These are phyloP conservation scores for Enteromius anoplus DNA, from an alignment of 2,797 vertebrate species.

Conservation along the genomic window DNA sequence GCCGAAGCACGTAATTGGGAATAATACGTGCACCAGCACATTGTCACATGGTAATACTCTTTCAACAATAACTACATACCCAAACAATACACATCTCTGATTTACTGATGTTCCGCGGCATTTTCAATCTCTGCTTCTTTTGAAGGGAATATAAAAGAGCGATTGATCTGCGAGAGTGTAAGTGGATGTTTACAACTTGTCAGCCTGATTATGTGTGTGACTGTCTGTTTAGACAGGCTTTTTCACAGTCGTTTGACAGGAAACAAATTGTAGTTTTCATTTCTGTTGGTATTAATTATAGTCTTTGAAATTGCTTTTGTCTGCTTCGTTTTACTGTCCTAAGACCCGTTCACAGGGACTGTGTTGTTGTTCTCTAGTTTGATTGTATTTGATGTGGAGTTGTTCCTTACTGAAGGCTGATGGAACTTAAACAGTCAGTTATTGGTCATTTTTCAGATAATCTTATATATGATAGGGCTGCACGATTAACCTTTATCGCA, in stretches of 20 bases:
- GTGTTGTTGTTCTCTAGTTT: conserved; percentile 23
- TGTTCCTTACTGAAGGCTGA: conserved; percentile 11
- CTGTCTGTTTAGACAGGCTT: conserved; percentile 38
- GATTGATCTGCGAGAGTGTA: conserved; percentile 22
- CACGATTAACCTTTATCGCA: no score
- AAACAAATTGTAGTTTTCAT: conserved; percentile 43
- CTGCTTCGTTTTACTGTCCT: conserved; percentile 18
- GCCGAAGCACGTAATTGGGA: conserved; percentile 6
- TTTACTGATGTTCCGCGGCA: conserved; percentile 23
- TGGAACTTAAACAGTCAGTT: conserved; percentile 19
- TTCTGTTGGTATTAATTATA: conserved; percentile 43
- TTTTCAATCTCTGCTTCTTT: conserved; percentile 28
- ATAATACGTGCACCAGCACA: conserved; percentile 23
- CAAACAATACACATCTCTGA: conserved; percentile 23
- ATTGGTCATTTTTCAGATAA: neutral
- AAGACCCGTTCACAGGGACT: neutral
- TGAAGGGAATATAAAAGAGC: conserved; percentile 19
- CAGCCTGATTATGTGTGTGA: conserved; percentile 16
- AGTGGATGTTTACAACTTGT: conserved; percentile 27
- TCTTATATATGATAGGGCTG: neutral
- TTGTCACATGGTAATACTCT: conserved; percentile 38
- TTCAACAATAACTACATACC: conserved; percentile 9
- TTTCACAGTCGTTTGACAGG: conserved; percentile 12
- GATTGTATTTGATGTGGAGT: neutral
- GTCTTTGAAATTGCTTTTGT: conserved; percentile 24